A percentile compares a stretch with the other conserved stretches of the same genome.
phyloP scores from a whole-genome alignment of 2,888 invertebrate species.

The Agapetus fuscipes region DNA sequence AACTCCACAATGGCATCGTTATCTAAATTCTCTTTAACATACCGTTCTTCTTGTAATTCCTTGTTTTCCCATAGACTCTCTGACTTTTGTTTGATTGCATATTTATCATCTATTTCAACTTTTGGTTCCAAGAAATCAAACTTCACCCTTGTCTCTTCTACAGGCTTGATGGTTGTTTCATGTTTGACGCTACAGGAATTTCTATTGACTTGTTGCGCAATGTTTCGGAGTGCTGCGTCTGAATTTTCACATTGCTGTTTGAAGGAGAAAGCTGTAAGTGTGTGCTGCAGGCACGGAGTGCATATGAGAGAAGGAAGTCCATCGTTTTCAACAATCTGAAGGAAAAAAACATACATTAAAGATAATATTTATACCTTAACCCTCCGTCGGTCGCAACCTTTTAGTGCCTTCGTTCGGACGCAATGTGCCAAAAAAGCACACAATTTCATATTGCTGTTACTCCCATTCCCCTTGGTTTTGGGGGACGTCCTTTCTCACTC shows the following conservation, averaged over 20 bases:
- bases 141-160: not conserved
- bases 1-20: conserved; percentile 1
- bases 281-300: conserved; percentile 14
- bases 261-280: conserved; percentile 14
- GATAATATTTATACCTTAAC: too few species aligned
- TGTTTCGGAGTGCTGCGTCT: conserved; percentile 15
- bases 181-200: conserved; percentile 5
- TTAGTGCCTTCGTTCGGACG: too few species aligned
- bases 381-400: too few species aligned
- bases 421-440: too few species aligned
- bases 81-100: not conserved
- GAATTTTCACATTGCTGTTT: conserved; percentile 20
- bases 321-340: conserved; percentile 33
- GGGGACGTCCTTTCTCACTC: too few species aligned
- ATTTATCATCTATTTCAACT: conserved; percentile 9
- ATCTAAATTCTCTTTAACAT: conserved; percentile 1
- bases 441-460: too few species aligned
- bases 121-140: conserved; percentile 9
- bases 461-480: too few species aligned
- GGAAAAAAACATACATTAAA: too few species aligned
- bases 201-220: not conserved
- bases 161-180: conserved; percentile 2
- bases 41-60: not conserved
- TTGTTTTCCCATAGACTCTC: conserved; percentile 1
- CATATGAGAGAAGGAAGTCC: conserved; percentile 21